These are phyloP conservation scores for Hydroisotoma schaefferi DNA, from an alignment of 2,888 invertebrate species.

Conservation along the genomic window DNA sequence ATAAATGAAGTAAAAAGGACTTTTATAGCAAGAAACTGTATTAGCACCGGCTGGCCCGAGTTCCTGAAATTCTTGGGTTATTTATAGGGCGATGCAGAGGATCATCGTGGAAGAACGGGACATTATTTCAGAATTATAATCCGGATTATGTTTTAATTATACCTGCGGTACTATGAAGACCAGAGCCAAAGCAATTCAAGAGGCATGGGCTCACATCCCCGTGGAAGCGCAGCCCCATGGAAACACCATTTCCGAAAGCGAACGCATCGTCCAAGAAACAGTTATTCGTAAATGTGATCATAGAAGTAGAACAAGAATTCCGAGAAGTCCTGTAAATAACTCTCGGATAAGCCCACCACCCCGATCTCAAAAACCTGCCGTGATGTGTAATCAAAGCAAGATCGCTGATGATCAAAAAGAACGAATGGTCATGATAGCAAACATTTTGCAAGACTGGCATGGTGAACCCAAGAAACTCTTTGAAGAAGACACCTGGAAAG, in stretches of 20 bases:
- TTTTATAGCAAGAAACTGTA: constrained; percentile 55
- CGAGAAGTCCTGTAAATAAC: background rate
- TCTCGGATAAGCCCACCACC: background rate
- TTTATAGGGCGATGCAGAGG: too few relatives aligned
- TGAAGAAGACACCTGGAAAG: constrained; percentile 7
- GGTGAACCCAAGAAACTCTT: constrained; percentile 11
- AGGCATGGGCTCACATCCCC: too few relatives aligned
- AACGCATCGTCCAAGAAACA: background rate
- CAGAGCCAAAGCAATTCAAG: background rate
- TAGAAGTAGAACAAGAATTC: background rate
- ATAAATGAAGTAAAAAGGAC: too few relatives aligned
- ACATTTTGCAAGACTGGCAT: background rate
- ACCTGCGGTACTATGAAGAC: too few relatives aligned
- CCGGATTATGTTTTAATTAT: too few relatives aligned
- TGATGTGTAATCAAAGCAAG: background rate
- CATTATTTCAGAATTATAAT: too few relatives aligned
- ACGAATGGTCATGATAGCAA: background rate
- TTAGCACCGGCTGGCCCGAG: too few relatives aligned
- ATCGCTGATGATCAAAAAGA: background rate
- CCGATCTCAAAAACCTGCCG: background rate
- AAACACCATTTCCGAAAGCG: background rate
- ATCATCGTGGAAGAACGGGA: constrained; percentile 56
- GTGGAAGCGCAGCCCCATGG: background rate
- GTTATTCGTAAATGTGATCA: background rate
- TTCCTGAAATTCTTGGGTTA: too few relatives aligned